phyloP scores from a whole-genome alignment of 2,888 invertebrate species.

The Tetragonula carbonaria region DNA sequence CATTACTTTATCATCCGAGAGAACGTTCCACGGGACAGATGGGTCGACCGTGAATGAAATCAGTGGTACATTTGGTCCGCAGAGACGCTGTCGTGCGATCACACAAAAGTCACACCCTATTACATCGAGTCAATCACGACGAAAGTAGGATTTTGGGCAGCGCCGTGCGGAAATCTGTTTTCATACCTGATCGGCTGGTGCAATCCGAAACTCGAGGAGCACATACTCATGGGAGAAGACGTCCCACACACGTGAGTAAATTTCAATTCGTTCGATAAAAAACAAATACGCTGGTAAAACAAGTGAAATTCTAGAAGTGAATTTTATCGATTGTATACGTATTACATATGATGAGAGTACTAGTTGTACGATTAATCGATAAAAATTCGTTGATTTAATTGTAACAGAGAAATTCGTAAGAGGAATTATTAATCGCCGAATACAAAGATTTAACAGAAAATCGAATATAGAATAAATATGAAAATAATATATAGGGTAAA shows the following conservation, averaged over 20 bases:
- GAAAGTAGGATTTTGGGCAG: conserved; percentile 92
- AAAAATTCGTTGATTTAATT: too few relatives aligned
- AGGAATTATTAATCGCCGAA: too few relatives aligned
- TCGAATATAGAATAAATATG: too few relatives aligned
- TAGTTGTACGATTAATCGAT: too few relatives aligned
- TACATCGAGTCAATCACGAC: conserved; percentile 95
- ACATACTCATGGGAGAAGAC: conserved; percentile 95
- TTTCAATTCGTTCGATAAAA: background rate
- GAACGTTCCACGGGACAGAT: conserved; percentile 14
- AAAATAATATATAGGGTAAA: background rate
- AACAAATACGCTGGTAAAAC: background rate
- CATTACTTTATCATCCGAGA: conserved; percentile 4
- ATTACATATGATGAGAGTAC: too few relatives aligned
- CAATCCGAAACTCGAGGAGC: conserved; percentile 91
- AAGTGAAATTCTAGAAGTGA: too few relatives aligned
- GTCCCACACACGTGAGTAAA: conserved; percentile 89
- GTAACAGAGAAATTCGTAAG: too few relatives aligned
- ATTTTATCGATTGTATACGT: too few relatives aligned
- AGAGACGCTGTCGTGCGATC: conserved; percentile 95
- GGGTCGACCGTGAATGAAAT: conserved; percentile 36
- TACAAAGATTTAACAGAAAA: too few relatives aligned
- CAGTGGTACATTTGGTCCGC: conserved; percentile 70
- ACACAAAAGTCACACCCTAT: conserved; percentile 95
- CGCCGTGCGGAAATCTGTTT: conserved; percentile 92
- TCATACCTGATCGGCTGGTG: conserved; percentile 95